These are phyloP conservation scores for Lomographa bimaculata DNA, from an alignment of 2,888 invertebrate species.

Conservation along the genomic window DNA sequence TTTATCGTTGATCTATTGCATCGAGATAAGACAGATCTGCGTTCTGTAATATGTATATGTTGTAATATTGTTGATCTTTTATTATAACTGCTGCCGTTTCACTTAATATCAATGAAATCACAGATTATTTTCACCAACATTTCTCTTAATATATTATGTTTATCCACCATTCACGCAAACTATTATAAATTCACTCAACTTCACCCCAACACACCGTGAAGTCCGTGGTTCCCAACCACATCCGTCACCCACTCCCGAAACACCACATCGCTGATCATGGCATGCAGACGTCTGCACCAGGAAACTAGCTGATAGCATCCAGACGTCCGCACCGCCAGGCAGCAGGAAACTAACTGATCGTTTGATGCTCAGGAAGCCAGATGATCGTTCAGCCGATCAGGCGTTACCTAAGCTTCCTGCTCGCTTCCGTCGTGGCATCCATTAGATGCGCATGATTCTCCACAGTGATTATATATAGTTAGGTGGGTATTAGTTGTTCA, in stretches of 20 bases:
- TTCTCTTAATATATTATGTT: no score
- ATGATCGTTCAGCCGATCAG: constrained; percentile 50
- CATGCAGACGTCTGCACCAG: constrained; percentile 44
- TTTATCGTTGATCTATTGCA: no score
- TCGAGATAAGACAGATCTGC: no score
- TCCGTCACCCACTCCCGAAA: constrained; percentile 28
- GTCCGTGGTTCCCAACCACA: constrained; percentile 18
- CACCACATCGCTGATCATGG: constrained; percentile 28
- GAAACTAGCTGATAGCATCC: constrained; percentile 50
- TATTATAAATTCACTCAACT: no score
- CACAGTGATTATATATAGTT: constrained; percentile 18
- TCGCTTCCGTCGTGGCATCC: constrained; percentile 48
- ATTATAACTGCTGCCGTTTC: no score
- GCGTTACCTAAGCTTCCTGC: constrained; percentile 66
- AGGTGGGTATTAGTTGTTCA: no score
- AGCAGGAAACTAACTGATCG: constrained; percentile 53
- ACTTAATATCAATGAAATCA: no score
- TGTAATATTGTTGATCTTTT: no score
- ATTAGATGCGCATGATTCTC: constrained; percentile 53
- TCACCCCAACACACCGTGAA: constrained; percentile 22
- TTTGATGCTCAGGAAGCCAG: constrained; percentile 49
- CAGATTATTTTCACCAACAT: no score
- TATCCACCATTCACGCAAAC: no score
- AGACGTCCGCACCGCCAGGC: constrained; percentile 43
- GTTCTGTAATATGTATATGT: no score